Evolutionary conservation across 92 coral and sea anemone genomes (phyloP).

Genomic region (Parazoanthus darwini): DNA sequence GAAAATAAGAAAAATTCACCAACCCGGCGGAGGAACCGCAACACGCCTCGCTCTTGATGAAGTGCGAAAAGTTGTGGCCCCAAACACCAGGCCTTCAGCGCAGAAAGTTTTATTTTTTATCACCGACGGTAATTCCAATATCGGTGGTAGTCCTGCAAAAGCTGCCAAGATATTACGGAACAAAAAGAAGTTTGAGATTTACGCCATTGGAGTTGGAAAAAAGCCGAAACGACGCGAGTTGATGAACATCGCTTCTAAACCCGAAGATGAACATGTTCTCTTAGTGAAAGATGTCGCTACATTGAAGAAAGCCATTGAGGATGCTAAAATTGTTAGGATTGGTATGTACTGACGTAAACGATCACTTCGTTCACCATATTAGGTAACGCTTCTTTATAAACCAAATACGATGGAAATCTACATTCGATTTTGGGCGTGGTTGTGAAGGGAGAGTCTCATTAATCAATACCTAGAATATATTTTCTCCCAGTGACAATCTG

Average conservation of each 20-base stretch:
- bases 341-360: constrained; percentile 44
- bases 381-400: too few relatives aligned
- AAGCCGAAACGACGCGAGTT: constrained; percentile 58
- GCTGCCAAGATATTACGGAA: constrained; percentile 59
- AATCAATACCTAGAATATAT: too few relatives aligned
- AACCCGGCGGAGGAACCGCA: constrained; percentile 90
- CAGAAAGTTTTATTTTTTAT: constrained; percentile 72
- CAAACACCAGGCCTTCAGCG: constrained; percentile 58
- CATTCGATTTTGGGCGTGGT: too few relatives aligned
- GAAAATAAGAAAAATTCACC: constrained; percentile 62
- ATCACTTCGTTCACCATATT: too few relatives aligned
- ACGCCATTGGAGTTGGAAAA: constrained; percentile 82
- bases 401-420: too few relatives aligned
- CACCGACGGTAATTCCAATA: constrained; percentile 84
- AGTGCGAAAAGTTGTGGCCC: constrained; percentile 58
- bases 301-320: constrained; percentile 51
- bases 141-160: constrained; percentile 76
- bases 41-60: constrained; percentile 66
- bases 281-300: constrained; percentile 38
- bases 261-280: constrained; percentile 66
- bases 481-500: too few relatives aligned
- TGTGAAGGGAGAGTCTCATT: too few relatives aligned
- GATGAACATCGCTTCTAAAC: constrained; percentile 68
- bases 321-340: constrained; percentile 45
- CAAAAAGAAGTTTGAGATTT: constrained; percentile 61